Evolutionary conservation across 1,140 invertebrate species (phyloP), one percentile per base, ranked within the genome.

Genomic region (Ruditapes philippinarum): DNA sequence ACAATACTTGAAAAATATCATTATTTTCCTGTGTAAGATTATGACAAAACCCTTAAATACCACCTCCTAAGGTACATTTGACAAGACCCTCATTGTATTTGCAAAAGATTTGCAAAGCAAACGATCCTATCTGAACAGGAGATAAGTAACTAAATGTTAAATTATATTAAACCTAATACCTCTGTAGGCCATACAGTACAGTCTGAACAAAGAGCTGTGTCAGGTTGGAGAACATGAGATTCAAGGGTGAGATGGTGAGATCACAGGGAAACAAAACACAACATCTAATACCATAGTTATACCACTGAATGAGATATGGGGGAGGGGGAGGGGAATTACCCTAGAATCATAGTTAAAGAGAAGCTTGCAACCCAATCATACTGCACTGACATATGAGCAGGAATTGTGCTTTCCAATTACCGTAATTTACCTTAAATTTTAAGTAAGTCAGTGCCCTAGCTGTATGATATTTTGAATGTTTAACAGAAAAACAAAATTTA

Each of bases 81-180:
- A 70, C 65, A 70, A 38, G 65, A n/a, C 33, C 14, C 33, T 38
- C 65, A 70, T 70, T 70, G 65, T 70, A 70, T 70, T 38, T 70
- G 65, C 65, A 38, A 38, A 70, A 70, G 65, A 70, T 70, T 70
- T 31, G 65, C 65, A 22, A 70, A 70, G 33, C 38, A 70, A 70
- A 38, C 33, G 33, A 70, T 70, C 36, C 38, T 70, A 70, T 70
- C 65, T 38, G 65, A 2, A 70, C 4, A 14, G 65, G 36, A 70
- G 65, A 70, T 70, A 70, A 70, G 65, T 70, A 70, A 70, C 65
- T 70, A n/a, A n/a, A 70, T 70, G 36, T 70, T 70, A 70, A 70
- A 38, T 40, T 70, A 36, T 2, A 33, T 70, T 70, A 28, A 70
- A 36, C 65, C 12, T 1, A 28, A 19, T 40, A 17, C 22, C 65